phyloP scores from a whole-genome alignment of 1,140 invertebrate genomes.

The Parasteatoda tepidariorum region DNA sequence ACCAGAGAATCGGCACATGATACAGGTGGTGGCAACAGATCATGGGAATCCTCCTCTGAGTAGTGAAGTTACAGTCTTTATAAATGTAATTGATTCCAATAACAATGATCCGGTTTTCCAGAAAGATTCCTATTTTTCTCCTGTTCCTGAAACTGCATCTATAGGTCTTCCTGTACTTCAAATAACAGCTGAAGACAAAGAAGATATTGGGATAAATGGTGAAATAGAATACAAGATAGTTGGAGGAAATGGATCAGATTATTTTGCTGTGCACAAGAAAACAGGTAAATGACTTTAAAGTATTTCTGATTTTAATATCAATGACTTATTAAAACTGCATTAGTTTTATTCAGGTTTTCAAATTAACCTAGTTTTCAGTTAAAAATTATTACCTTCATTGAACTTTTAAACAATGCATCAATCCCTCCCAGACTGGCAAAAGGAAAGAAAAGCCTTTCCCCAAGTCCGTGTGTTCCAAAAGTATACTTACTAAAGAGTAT shows the following conservation, averaged over 20 bases:
- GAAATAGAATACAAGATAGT: slow-evolving; percentile 84
- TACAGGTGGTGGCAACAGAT: slow-evolving; percentile 88
- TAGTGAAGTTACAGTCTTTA: slow-evolving; percentile 82
- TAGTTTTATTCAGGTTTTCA: no score
- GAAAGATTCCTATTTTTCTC: slow-evolving; percentile 79
- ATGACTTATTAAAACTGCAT: no score
- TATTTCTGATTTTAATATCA: no score
- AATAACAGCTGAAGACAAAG: slow-evolving; percentile 80
- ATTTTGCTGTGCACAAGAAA: slow-evolving; percentile 81
- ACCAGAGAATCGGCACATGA: slow-evolving; percentile 86
- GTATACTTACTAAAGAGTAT: no score
- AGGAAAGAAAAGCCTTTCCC: no score
- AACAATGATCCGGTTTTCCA: slow-evolving; percentile 88
- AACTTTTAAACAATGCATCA: no score
- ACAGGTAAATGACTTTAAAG: slow-evolving; percentile 72
- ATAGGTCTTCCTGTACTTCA: slow-evolving; percentile 77
- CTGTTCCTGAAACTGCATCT: slow-evolving; percentile 82
- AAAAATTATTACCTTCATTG: no score
- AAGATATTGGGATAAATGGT: slow-evolving; percentile 87
- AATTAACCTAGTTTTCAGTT: no score
- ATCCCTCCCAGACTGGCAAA: no score
- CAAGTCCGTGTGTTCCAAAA: no score
- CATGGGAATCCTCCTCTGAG: slow-evolving; percentile 93
- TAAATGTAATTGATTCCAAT: slow-evolving; percentile 92
- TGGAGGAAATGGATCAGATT: slow-evolving; percentile 81